Evolutionary conservation across 2,888 invertebrate genomes (phyloP).

Genomic region (Mesochorus sp.): DNA sequence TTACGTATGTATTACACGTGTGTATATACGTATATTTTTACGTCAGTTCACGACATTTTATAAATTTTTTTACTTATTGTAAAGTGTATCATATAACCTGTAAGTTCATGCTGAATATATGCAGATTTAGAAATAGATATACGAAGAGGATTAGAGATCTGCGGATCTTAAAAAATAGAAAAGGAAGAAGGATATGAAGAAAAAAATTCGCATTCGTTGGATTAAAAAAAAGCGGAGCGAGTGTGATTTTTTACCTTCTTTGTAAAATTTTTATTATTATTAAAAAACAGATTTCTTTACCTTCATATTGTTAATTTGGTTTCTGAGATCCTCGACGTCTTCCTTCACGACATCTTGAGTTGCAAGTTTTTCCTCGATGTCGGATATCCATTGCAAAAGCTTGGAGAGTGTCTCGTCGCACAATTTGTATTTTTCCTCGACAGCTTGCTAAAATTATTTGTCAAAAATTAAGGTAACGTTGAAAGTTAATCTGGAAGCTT

Average conservation of each 20-base stretch:
- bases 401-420: constrained; percentile 94
- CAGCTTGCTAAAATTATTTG: constrained; percentile 91
- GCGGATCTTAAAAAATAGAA: constrained; percentile 4
- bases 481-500: constrained; percentile 21
- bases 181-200: neutral
- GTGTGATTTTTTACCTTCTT: neutral
- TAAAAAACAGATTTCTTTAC: too few species aligned
- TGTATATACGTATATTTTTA: constrained; percentile 29
- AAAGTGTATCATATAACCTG: constrained; percentile 3
- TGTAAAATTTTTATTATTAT: neutral
- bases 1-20: neutral
- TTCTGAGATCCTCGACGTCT: constrained; percentile 92
- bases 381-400: constrained; percentile 93
- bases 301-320: constrained; percentile 95
- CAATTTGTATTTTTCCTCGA: constrained; percentile 95
- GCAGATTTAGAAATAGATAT: constrained; percentile 2
- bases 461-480: constrained; percentile 48
- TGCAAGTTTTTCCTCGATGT: constrained; percentile 92
- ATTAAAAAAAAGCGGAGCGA: neutral
- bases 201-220: neutral
- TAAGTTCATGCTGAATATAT: neutral
- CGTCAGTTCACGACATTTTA: constrained; percentile 23
- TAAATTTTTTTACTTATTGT: constrained; percentile 25
- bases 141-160: neutral
- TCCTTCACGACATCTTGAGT: constrained; percentile 94